Conservation (phyloP, 1,140 invertebrate species). For the Zophobas morio region DNA sequence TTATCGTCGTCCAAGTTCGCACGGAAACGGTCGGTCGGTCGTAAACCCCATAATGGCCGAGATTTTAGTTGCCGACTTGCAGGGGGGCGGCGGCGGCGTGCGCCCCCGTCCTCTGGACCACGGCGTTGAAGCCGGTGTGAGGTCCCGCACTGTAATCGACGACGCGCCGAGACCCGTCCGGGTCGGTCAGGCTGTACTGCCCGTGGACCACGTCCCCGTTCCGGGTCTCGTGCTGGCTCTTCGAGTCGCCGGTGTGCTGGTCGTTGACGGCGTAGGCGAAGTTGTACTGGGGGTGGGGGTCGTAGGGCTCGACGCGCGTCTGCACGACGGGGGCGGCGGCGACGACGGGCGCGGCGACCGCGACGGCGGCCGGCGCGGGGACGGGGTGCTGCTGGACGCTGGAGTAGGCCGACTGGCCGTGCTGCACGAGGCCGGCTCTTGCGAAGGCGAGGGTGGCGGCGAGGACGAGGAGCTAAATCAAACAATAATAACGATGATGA, state of each 20-base stretch:
- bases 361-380: constrained; percentile 28
- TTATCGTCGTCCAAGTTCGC: constrained; percentile 38
- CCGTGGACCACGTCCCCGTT: constrained; percentile 70
- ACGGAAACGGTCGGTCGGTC: constrained; percentile 34
- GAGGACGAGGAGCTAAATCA: constrained; percentile 21
- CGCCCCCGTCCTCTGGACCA: constrained; percentile 66
- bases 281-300: constrained; percentile 80
- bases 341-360: constrained; percentile 53
- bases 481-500: background rate
- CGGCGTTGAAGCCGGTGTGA: constrained; percentile 70
- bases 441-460: constrained; percentile 4
- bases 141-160: constrained; percentile 70
- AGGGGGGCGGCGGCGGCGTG: constrained; percentile 29
- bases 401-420: constrained; percentile 28
- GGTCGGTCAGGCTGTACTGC: constrained; percentile 69
- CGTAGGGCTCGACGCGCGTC: constrained; percentile 72
- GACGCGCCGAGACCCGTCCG: constrained; percentile 68
- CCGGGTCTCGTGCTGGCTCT: constrained; percentile 71
- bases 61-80: constrained; percentile 38
- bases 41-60: constrained; percentile 38
- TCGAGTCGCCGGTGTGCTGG: constrained; percentile 79
- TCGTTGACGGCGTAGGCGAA: constrained; percentile 82
- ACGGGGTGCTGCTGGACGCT: constrained; percentile 46
- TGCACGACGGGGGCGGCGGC: constrained; percentile 63
- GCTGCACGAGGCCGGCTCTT: constrained; percentile 27